phyloP scores from a whole-genome alignment of 1,140 invertebrate species.

The Sesamia nonagrioides region DNA sequence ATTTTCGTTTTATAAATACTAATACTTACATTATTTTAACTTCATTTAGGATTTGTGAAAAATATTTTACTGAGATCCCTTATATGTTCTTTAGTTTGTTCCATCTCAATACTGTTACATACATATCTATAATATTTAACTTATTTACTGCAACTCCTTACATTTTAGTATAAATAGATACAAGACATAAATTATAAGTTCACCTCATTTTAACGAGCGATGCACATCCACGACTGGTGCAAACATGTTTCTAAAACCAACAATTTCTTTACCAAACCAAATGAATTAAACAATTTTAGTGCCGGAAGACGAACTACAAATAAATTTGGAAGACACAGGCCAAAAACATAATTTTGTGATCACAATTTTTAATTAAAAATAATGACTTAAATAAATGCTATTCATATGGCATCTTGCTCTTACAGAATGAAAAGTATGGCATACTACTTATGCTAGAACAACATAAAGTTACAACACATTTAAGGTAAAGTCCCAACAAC shows the following conservation, averaged over 20 bases:
- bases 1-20: conserved; percentile 59
- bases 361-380: conserved; percentile 35
- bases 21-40: conserved; percentile 71
- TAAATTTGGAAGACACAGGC: conserved; percentile 77
- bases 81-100: conserved; percentile 77
- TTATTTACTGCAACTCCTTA: conserved; percentile 55
- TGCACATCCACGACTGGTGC: conserved; percentile 61
- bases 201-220: conserved; percentile 81
- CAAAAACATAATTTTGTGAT: conserved; percentile 46
- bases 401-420: conserved; percentile 65
- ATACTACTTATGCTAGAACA: conserved; percentile 24
- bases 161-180: conserved; percentile 67
- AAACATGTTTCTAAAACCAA: conserved; percentile 29
- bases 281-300: conserved; percentile 28
- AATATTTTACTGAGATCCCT: conserved; percentile 81
- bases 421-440: conserved; percentile 14
- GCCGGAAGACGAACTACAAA: conserved; percentile 56
- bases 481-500: background rate
- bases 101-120: conserved; percentile 77
- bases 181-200: conserved; percentile 85
- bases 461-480: background rate
- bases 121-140: conserved; percentile 60
- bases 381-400: conserved; percentile 64
- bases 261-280: conserved; percentile 23
- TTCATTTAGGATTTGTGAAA: conserved; percentile 73